Percentiles rank a stretch among this genome's conserved stretches.
phyloP scores from a whole-genome alignment of 1,140 invertebrate genomes.

The Vanessa tameamea region DNA sequence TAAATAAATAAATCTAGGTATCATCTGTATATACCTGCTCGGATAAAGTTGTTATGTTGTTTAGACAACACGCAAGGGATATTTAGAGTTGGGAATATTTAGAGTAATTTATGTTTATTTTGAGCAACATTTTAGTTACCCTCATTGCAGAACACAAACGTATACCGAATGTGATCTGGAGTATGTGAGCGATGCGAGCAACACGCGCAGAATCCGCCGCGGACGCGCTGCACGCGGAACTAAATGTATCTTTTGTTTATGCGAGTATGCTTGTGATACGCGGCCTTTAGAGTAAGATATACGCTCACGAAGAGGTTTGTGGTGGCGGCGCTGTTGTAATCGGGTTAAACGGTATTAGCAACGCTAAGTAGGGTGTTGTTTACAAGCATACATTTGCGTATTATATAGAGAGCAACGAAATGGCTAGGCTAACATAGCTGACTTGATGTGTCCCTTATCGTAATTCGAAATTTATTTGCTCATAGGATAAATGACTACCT shows the following conservation, averaged over 20 bases:
- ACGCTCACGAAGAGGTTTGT: conserved; percentile 1
- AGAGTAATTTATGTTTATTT: too few relatives aligned
- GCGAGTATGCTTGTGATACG: neutral
- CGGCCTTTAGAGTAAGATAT: neutral
- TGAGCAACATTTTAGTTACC: conserved; percentile 7
- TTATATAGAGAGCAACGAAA: too few relatives aligned
- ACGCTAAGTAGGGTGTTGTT: neutral
- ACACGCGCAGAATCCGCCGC: neutral
- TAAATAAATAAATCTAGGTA: too few relatives aligned
- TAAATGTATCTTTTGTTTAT: neutral
- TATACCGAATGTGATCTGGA: neutral
- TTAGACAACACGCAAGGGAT: too few relatives aligned
- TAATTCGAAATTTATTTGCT: too few relatives aligned
- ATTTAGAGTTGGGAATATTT: too few relatives aligned
- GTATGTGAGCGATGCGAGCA: conserved; percentile 15
- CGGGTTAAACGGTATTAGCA: neutral
- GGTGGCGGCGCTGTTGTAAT: neutral
- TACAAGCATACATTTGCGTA: too few relatives aligned
- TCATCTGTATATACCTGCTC: too few relatives aligned
- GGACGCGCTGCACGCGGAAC: conserved; percentile 5
- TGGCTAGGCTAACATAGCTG: too few relatives aligned
- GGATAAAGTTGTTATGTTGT: too few relatives aligned
- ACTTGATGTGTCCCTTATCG: too few relatives aligned
- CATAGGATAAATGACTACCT: too few relatives aligned
- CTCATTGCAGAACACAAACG: neutral